Conservation (phyloP, 2,888 invertebrate genomes). For the Pristionchus arcanus region DNA sequence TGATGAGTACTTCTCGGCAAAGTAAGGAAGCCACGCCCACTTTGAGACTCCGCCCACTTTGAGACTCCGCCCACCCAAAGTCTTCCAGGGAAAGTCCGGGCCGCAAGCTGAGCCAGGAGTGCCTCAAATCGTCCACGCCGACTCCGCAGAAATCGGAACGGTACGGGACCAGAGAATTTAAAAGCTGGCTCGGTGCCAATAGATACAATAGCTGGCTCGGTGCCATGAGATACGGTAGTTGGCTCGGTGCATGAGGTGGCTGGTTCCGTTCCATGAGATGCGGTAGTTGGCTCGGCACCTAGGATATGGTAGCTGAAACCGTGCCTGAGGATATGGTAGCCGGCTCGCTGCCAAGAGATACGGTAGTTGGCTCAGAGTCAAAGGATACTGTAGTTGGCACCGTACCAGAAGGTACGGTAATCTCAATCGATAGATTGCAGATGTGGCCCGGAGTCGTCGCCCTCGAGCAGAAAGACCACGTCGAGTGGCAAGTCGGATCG, state of each 20-base stretch:
- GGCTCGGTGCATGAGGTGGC: not conserved
- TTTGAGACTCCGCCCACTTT: not conserved
- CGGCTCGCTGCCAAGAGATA: not conserved
- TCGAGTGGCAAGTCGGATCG: not conserved
- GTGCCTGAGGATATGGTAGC: not conserved
- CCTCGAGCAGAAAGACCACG: not conserved
- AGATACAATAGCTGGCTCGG: not conserved
- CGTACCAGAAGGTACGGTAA: not conserved
- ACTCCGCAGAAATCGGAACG: not conserved
- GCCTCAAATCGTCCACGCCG: slow-evolving; percentile 1
- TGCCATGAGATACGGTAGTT: not conserved
- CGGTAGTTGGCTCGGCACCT: too few species aligned
- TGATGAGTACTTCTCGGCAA: slow-evolving; percentile 38
- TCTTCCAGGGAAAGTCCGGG: not conserved
- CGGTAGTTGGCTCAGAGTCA: not conserved
- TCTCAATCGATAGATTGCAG: not conserved
- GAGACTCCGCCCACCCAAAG: too few species aligned
- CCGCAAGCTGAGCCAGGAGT: not conserved
- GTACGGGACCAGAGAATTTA: not conserved
- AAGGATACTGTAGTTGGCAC: not conserved
- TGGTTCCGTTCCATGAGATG: not conserved
- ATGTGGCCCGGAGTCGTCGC: not conserved
- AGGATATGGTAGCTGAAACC: not conserved
- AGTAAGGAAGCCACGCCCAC: not conserved
- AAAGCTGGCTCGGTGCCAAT: not conserved